Conservation (phyloP, 2,113 vertebrate species). For the Lonchura striata region DNA sequence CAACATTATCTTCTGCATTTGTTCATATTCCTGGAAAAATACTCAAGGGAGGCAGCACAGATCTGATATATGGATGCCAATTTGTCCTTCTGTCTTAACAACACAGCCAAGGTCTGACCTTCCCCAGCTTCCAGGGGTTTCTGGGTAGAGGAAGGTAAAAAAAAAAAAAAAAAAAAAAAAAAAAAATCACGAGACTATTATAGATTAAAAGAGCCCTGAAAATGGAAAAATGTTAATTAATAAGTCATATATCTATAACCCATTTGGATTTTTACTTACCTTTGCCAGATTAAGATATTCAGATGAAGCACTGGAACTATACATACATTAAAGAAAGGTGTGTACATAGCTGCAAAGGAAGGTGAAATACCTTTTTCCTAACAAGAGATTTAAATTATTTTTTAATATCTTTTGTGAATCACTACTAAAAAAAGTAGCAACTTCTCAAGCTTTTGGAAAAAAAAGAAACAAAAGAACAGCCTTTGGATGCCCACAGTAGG, state of each 20-base stretch:
- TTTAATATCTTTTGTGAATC: constrained; percentile 50
- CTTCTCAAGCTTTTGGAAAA: constrained; percentile 45
- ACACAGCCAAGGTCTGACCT: constrained; percentile 4
- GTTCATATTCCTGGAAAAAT: constrained; percentile 8
- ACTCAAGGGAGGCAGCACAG: not conserved
- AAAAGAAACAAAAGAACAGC: constrained; percentile 61
- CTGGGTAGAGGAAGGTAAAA: not conserved
- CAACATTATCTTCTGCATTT: not conserved
- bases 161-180: not conserved
- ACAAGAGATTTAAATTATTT: constrained; percentile 26
- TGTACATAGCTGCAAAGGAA: not conserved
- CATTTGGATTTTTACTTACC: not conserved
- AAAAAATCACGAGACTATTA: not conserved
- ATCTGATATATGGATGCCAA: not conserved
- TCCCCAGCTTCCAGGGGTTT: not conserved
- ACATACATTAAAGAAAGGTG: not conserved
- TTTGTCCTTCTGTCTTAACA: constrained; percentile 32
- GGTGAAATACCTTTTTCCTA: not conserved
- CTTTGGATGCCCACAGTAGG: constrained; percentile 72
- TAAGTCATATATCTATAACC: not conserved
- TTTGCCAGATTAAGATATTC: not conserved
- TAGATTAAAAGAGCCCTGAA: not conserved
- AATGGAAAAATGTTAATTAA: constrained; percentile 15
- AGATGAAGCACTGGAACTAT: not conserved
- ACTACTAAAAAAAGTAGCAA: constrained; percentile 44